phyloP scores from a whole-genome alignment of 2,113 vertebrate genomes.

The Beaufortia kweichowensis region DNA sequence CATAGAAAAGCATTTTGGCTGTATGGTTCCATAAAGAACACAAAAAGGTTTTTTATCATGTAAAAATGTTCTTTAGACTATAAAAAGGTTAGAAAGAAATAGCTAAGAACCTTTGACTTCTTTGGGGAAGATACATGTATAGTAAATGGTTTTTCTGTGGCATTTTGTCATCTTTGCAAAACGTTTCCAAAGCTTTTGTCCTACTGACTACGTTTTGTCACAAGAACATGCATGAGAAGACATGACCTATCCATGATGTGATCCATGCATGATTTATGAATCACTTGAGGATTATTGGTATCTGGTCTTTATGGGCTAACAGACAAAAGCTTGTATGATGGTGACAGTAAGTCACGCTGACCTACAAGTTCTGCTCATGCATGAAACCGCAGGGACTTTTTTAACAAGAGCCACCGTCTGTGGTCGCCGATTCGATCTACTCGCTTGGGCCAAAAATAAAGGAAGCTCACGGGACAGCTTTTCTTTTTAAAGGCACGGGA shows the following conservation, averaged over 20 bases:
- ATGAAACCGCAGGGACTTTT: constrained; percentile 34
- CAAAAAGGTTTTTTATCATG: no score
- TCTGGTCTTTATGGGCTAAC: constrained; percentile 27
- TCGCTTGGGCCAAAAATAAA: background rate
- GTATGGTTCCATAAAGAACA: no score
- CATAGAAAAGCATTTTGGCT: no score
- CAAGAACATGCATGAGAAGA: constrained; percentile 14
- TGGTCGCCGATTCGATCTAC: background rate
- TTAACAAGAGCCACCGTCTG: constrained; percentile 34
- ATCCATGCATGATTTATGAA: constrained; percentile 33
- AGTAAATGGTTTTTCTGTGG: no score
- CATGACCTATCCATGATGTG: constrained; percentile 12
- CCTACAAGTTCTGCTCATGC: constrained; percentile 29
- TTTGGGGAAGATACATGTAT: no score
- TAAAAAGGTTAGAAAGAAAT: no score
- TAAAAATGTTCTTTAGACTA: no score
- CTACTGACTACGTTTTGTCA: no score
- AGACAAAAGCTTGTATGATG: constrained; percentile 32
- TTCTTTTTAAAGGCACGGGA: constrained; percentile 12
- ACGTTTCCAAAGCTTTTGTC: no score
- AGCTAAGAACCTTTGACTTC: no score
- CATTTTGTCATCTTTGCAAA: no score
- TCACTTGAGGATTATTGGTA: constrained; percentile 19
- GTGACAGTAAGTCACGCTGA: constrained; percentile 27
- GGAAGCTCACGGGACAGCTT: constrained; percentile 20